Base-by-base conservation (phyloP, 2,797 vertebrate genomes). In the Parauchenoglanis punctatus region DNA sequence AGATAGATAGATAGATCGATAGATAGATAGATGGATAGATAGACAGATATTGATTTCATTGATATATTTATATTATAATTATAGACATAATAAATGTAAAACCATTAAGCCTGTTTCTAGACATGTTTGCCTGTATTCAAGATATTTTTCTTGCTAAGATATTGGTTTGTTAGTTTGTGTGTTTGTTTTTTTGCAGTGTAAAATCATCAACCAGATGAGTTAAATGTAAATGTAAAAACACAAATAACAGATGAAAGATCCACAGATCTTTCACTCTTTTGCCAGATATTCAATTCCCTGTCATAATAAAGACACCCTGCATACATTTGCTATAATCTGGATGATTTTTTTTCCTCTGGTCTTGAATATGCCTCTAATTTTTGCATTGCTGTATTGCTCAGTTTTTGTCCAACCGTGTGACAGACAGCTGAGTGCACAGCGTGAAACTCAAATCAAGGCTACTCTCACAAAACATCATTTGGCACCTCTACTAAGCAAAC, bases 291-390 rank as follows among this genome's bases (percentile, higher is more conserved):
- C 11, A 49, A 8, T 52, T 49, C 46, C n/a, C 46, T 13, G 18
- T 44, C 68, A n/a, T 13, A 7, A 44, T 13, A 73, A 49, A 73
- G 23, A 25, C 17, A 72, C 0, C 1, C 40, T 73, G 20, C 70
- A 49, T 40, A 40, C 40, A 40, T 40, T 75, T 4, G 20, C 35
- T 73, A 75, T 25, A 25, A 75, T 75, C 11, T 49, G 2, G 17
- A 10, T 7, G 49, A 91, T 90, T 63, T 90, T 92, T 91, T 91
- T 73, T 88, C 70, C 84, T 63, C 31, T 85, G 73, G 63, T 87
- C 87, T 89, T 92, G 88, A 90, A 87, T 86, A 3, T 81, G 80
- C 88, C 84, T 93, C 88, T 91, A 8, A 18, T 68, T 54, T 15
- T 20, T 12, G 44, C 58, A 15, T 65, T 28, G 80, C 25, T 65